A percentile compares a stretch with the other conserved stretches of the same genome.
Conservation (phyloP, 2,888 invertebrate genomes). For the Aspidiotus rigidus region DNA sequence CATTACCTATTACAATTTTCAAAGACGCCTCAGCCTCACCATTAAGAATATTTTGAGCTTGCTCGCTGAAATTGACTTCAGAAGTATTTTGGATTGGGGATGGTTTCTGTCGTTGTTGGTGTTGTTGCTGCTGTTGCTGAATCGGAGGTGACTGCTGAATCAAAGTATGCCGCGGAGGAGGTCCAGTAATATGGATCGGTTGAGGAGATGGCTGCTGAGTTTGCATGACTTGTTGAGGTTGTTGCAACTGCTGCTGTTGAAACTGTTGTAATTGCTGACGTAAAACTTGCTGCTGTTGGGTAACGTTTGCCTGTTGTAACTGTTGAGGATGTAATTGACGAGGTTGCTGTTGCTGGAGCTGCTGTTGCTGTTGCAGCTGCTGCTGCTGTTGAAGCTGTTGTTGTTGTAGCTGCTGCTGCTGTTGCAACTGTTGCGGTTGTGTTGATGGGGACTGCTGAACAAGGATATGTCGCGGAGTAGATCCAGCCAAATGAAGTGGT, state of each 20-base stretch:
- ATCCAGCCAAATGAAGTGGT: constrained; percentile 36
- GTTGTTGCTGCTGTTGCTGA: constrained; percentile 16
- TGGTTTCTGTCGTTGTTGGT: constrained; percentile 12
- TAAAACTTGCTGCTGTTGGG: constrained; percentile 36
- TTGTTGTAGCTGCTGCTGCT: constrained; percentile 30
- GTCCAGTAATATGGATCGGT: constrained; percentile 36
- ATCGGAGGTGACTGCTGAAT: constrained; percentile 42
- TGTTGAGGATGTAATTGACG: constrained; percentile 40
- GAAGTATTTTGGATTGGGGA: constrained; percentile 17
- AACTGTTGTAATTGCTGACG: constrained; percentile 36
- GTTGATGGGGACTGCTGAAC: constrained; percentile 40
- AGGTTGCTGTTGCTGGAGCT: constrained; percentile 36
- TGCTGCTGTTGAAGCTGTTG: constrained; percentile 30
- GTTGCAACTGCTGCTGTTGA: constrained; percentile 39
- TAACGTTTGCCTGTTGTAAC: constrained; percentile 41
- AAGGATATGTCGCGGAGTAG: constrained; percentile 45
- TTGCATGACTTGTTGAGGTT: constrained; percentile 41
- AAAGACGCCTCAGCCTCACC: not conserved
- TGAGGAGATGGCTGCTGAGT: constrained; percentile 35
- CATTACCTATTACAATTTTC: no score
- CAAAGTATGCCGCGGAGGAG: constrained; percentile 45
- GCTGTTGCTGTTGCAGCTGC: constrained; percentile 38
- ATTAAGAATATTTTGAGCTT: constrained; percentile 27
- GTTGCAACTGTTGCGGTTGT: constrained; percentile 15
- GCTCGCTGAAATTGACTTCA: constrained; percentile 19